Conservation (phyloP, 2,113 vertebrate genomes). For the Catharus bicknelli region DNA sequence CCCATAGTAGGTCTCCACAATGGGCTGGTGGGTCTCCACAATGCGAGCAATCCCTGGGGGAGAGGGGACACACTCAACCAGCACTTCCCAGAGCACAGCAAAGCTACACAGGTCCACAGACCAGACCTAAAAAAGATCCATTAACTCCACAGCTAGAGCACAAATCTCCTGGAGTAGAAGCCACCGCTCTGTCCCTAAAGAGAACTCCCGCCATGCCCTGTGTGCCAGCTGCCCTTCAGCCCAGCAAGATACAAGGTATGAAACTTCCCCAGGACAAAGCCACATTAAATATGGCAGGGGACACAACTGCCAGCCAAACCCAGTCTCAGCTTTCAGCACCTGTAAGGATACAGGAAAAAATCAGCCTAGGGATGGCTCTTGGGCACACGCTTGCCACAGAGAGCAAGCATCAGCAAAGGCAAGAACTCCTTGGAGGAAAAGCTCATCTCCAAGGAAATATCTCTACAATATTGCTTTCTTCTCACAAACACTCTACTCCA, state of each 20-base stretch:
- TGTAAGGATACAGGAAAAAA: neutral
- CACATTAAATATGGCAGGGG: neutral
- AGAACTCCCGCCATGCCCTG: neutral
- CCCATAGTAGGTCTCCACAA: slow-evolving; percentile 96
- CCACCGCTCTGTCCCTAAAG: neutral
- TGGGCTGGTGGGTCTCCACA: slow-evolving; percentile 95
- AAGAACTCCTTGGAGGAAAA: neutral
- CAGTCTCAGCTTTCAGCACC: neutral
- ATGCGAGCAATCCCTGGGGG: slow-evolving; percentile 90
- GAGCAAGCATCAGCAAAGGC: neutral
- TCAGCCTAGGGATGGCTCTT: neutral
- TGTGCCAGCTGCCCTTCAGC: neutral
- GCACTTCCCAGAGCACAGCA: neutral
- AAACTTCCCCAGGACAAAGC: neutral
- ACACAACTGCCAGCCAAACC: neutral
- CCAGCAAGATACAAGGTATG: neutral
- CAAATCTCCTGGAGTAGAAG: neutral
- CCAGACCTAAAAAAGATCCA: neutral
- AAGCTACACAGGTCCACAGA: neutral
- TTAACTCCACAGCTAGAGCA: neutral
- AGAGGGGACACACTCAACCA: neutral
- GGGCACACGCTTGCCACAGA: neutral
- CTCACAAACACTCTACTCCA: neutral
- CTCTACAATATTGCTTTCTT: neutral
- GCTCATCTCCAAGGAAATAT: neutral